Percentiles rank a stretch among this genome's conserved stretches.
Conservation (phyloP, 2,113 vertebrate genomes). For the Albula goreensis region DNA sequence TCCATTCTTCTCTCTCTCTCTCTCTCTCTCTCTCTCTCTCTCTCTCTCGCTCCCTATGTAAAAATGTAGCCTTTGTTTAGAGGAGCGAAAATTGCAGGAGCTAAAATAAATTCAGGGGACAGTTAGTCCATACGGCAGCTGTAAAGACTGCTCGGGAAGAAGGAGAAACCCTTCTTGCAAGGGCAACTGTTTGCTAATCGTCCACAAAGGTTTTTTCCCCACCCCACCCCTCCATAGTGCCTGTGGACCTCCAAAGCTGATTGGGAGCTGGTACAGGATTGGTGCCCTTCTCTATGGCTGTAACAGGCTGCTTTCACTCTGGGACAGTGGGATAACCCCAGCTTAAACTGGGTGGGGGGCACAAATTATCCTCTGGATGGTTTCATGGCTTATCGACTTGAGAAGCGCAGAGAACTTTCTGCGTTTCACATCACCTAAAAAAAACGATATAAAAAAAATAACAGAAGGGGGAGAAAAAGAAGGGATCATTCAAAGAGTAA, state of each 20-base stretch:
- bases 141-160: background rate
- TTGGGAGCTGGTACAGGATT: background rate
- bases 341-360: conserved; percentile 17
- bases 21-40: background rate
- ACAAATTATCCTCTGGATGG: too few relatives aligned
- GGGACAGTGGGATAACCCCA: background rate
- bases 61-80: conserved; percentile 10
- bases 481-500: conserved; percentile 61
- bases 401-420: conserved; percentile 23
- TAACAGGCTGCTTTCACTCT: background rate
- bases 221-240: background rate
- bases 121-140: background rate
- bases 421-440: conserved; percentile 18
- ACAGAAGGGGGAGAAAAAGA: conserved; percentile 57
- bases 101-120: conserved; percentile 9
- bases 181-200: conserved; percentile 5
- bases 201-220: background rate
- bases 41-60: conserved; percentile 4
- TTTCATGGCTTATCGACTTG: conserved; percentile 32
- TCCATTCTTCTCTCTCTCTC: too few relatives aligned
- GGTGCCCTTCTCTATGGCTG: background rate
- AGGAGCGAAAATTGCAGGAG: conserved; percentile 16
- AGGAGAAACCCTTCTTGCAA: background rate
- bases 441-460: conserved; percentile 49
- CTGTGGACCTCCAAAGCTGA: too few relatives aligned